phyloP scores from a whole-genome alignment of 2,113 vertebrate species.

The Turdus rufiventris region DNA sequence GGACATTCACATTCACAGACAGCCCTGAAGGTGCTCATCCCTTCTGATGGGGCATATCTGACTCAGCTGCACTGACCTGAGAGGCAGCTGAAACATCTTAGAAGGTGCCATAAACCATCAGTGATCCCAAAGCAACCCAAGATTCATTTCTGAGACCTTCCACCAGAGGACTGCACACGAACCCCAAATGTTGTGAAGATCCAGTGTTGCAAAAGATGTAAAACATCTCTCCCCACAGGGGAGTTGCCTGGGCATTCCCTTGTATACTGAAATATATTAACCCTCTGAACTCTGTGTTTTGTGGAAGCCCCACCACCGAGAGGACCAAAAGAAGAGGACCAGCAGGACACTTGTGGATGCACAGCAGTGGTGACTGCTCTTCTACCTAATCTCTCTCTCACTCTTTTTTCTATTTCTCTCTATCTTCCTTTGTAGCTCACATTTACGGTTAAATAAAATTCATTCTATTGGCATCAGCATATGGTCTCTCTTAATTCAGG shows the following conservation, averaged over 20 bases:
- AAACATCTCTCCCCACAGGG: background rate
- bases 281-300: background rate
- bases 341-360: background rate
- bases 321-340: background rate
- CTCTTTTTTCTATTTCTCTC: background rate
- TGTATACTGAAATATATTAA: background rate
- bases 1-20: background rate
- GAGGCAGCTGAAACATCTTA: background rate
- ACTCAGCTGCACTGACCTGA: fast-evolving
- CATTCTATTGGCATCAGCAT: background rate
- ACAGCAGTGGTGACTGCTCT: background rate
- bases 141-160: background rate
- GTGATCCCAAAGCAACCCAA: background rate
- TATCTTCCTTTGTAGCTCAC: background rate
- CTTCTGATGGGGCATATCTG: background rate
- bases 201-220: background rate
- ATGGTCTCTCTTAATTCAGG: background rate
- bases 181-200: background rate
- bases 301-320: fast-evolving
- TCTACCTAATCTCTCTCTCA: background rate
- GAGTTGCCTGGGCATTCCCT: background rate
- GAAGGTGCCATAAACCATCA: background rate
- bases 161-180: background rate
- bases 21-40: background rate
- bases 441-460: background rate